Conservation (phyloP, 2,797 vertebrate genomes). For the Nyctibius grandis region DNA sequence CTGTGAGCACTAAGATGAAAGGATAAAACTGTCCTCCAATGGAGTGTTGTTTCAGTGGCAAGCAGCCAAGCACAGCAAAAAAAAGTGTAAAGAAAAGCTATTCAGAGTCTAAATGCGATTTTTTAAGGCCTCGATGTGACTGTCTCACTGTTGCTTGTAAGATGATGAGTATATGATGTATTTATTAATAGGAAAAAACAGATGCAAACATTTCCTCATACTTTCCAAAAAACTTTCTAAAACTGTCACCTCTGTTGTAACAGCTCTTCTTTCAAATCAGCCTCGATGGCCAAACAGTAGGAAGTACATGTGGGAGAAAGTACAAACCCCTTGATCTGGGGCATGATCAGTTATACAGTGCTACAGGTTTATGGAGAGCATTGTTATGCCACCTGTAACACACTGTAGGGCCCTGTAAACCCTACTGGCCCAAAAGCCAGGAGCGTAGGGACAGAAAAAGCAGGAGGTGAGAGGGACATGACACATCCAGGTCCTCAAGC, state of each 20-base stretch:
- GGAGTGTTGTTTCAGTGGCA: background rate
- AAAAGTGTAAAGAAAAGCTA: background rate
- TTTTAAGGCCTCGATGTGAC: background rate
- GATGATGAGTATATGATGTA: accelerated
- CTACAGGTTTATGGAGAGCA: background rate
- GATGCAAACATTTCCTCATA: background rate
- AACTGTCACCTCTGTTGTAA: background rate
- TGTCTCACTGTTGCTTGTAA: background rate
- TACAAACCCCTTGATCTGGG: background rate
- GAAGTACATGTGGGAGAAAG: background rate
- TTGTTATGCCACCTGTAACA: background rate
- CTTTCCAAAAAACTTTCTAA: background rate
- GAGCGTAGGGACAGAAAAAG: background rate
- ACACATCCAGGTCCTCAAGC: too few relatives aligned
- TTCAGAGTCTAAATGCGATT: background rate
- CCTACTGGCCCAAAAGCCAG: background rate
- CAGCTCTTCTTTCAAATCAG: background rate
- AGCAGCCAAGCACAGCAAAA: background rate
- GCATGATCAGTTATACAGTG: background rate
- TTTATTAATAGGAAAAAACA: background rate
- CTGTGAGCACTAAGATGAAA: background rate
- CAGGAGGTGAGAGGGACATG: accelerated
- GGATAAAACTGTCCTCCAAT: background rate
- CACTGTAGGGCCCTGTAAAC: background rate
- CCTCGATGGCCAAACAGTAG: accelerated